Base-by-base conservation (phyloP, 2,888 invertebrate genomes). In the Cephus sareptanus region DNA sequence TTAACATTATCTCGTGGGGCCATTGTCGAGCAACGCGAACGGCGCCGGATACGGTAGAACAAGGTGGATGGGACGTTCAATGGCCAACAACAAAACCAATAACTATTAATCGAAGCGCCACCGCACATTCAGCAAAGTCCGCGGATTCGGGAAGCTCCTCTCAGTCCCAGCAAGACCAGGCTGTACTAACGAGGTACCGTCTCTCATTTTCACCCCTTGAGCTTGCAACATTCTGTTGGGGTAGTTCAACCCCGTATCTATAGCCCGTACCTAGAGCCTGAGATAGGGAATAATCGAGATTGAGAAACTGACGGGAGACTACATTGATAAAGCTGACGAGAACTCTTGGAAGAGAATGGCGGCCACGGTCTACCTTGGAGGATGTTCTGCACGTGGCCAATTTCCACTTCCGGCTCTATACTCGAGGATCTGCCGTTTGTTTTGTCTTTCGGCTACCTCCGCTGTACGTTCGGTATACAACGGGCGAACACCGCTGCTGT, bases 111-210 rank as follows among this genome's bases (percentile, higher is more conserved):
- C 88, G 87, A 87, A 84, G 83, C 81, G 81, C 80, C 83, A 84
- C 89, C 88, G 87, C 89, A 89, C 89, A 89, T 89, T 89, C 86
- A 85, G 85, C 87, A 88, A 88, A 88, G 87, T 88, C 85, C 81
- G 81, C 84, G 84, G 83, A 84, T 82, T 79, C 82, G 75, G 77
- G 75, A 77, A 77, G 70, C 78, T 69, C 34, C 69, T 73, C 35
- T 71, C 73, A 69, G 34, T 34, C 73, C 76, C n/a, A 2, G 56
- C 56, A 56, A 56, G 56, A 6, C 56, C 23, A 23, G 23, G 23
- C 37, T 34, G 31, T 79, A 82, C 83, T 86, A 87, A 88, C 86
- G 85, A 86, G 83, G 81, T 82, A 76, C 84, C 83, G 81, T 85
- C 83, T 82, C 83, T 84, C 85, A 82, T 85, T 83, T 81, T 74